Evolutionary conservation across 1,140 invertebrate species (phyloP), one percentile per base, ranked within the genome.

Genomic region (Colletes latitarsis): DNA sequence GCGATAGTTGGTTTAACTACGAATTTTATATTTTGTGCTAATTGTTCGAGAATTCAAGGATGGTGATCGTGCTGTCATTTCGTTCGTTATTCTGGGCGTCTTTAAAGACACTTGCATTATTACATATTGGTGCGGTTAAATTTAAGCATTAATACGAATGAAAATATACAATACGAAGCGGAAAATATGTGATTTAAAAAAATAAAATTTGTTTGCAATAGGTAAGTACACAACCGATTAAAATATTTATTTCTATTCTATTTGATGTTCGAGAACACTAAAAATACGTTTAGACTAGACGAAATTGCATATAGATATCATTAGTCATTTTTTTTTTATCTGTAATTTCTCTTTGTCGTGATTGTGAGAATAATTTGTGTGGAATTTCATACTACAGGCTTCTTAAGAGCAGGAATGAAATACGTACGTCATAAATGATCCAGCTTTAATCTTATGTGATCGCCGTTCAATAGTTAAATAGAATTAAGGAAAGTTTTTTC

Each of bases 171-270:
- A 57, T 9, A 19, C 21, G 39, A 12, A 46, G 10, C 63, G 52
- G 43, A 66, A 82, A 41, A 39, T 14, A 58, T 87, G 82, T 87
- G 73, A 85, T 77, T 49, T 46, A 64, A 73, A 74, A 76, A 49
- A 71, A 69, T 73, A 84, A 77, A 43, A 68, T 30, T 81, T 64
- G 15, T 77, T 55, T 62, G 12, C 72, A 39, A 19, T 75, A 69
- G 88, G 88, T 89, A 89, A 88, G 88, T 89, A 88, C 81, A 39
- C 19, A 73, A 77, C 39, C 73, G 57, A 77, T 83, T 77, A 58
- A 80, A 74, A 77, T 77, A 73, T 71, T 78, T 68, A 71, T 73
- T 83, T 62, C 39, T 80, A 57, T 62, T 67, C 49, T 83, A 57
- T 57, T 81, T 62, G 30, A 43, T 77, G 14, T 79, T 57, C 49